Conservation (phyloP, 1,140 invertebrate species). For the Chrysopa pallens region DNA sequence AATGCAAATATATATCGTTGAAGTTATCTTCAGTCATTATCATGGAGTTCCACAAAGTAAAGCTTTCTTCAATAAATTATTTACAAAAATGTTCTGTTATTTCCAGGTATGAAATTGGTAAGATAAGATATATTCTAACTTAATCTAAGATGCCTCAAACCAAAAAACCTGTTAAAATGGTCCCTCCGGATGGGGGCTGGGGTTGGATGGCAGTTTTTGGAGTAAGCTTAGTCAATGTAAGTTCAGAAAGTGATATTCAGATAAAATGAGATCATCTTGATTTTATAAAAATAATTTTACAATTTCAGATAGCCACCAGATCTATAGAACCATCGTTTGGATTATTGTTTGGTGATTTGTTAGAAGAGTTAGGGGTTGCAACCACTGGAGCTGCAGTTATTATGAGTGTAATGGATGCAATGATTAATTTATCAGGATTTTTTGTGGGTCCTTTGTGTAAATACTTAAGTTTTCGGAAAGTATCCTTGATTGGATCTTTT, state of each 20-base stretch:
- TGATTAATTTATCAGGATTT: conserved; percentile 58
- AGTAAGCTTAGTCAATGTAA: conserved; percentile 60
- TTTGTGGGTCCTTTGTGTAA: conserved; percentile 53
- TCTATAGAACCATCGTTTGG: conserved; percentile 62
- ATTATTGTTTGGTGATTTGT: conserved; percentile 49
- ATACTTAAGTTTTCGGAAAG: conserved; percentile 52
- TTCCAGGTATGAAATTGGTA: too few relatives aligned
- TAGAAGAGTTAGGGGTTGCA: conserved; percentile 40
- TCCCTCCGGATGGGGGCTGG: conserved; percentile 57
- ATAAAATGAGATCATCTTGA: background rate
- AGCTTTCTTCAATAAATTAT: too few relatives aligned
- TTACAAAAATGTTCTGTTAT: too few relatives aligned
- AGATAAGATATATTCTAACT: too few relatives aligned
- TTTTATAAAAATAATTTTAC: conserved; percentile 4
- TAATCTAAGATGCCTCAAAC: too few relatives aligned
- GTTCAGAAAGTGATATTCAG: conserved; percentile 15
- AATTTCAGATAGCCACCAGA: conserved; percentile 48
- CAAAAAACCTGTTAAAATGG: conserved; percentile 21
- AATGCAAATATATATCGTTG: too few relatives aligned
- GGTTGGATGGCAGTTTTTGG: conserved; percentile 66
- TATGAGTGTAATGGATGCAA: conserved; percentile 50
- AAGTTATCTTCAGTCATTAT: too few relatives aligned
- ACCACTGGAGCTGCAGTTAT: conserved; percentile 54
- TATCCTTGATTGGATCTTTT: conserved; percentile 43
- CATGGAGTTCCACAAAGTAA: too few relatives aligned